Conservation (phyloP, 1,140 invertebrate genomes). For the Dryas iulia region DNA sequence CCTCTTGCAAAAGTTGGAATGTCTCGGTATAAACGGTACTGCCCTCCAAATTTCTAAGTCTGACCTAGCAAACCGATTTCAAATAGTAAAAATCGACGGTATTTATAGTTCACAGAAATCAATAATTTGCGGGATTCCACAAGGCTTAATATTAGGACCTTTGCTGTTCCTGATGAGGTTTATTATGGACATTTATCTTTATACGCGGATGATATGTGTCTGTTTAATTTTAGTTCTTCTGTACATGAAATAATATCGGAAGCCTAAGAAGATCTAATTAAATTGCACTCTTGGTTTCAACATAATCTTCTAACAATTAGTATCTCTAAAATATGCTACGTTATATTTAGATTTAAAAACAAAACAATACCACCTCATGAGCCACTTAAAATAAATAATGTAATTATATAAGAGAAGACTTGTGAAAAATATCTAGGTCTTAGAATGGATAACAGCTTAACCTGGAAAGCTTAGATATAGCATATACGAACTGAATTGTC, state of each 20-base stretch:
- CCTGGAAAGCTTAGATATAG: conserved; percentile 14
- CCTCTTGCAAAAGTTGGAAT: background rate
- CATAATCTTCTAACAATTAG: conserved; percentile 10
- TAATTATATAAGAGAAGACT: conserved; percentile 14
- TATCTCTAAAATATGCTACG: conserved; percentile 5
- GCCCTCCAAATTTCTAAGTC: conserved; percentile 3
- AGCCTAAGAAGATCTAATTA: conserved; percentile 3
- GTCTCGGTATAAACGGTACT: background rate
- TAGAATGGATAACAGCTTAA: conserved; percentile 10
- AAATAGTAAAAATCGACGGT: background rate
- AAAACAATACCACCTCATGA: background rate
- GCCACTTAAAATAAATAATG: conserved; percentile 8
- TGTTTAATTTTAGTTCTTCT: background rate
- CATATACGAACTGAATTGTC: conserved; percentile 8
- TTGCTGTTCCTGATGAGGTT: background rate
- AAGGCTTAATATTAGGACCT: background rate
- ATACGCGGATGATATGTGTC: background rate
- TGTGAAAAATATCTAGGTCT: conserved; percentile 20
- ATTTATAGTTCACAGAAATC: background rate
- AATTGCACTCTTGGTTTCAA: conserved; percentile 12
- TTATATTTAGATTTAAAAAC: conserved; percentile 13
- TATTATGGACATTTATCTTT: background rate
- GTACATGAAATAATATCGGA: background rate
- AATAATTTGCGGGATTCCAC: conserved; percentile 1
- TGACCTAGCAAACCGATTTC: conserved; percentile 1